Conservation (phyloP, 2,797 vertebrate species). For the Gephyroberyx darwinii region DNA sequence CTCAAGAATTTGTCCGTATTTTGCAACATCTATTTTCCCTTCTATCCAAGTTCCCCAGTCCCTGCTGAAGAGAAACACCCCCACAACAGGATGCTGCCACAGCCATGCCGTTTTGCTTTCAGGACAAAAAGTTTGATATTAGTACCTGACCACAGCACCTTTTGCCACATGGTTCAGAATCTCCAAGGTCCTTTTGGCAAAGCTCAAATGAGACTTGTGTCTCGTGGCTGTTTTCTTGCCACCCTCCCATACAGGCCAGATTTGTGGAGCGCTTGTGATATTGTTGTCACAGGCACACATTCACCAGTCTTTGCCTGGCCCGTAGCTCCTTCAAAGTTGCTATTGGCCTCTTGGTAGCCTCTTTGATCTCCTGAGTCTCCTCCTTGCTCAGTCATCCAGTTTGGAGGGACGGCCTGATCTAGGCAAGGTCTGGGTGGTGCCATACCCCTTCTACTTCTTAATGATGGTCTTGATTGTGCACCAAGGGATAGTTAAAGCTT, state of each 20-base stretch:
- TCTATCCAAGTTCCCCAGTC: neutral
- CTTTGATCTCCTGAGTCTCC: conserved; percentile 1
- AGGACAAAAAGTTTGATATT: no score
- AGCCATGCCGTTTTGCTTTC: neutral
- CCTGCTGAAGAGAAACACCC: neutral
- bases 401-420: conserved; percentile 14
- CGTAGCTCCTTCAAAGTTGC: conserved; percentile 3
- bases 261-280: neutral
- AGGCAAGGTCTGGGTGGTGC: neutral
- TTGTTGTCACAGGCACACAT: neutral
- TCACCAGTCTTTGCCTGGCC: conserved; percentile 8
- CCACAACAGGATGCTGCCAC: neutral
- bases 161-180: no score
- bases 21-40: neutral
- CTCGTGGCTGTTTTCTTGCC: conserved; percentile 5
- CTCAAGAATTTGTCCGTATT: neutral
- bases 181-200: neutral
- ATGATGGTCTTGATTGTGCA: conserved; percentile 6
- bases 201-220: neutral
- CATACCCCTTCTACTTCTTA: conserved; percentile 14
- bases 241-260: neutral
- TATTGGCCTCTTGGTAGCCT: neutral
- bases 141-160: no score
- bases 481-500: conserved; percentile 6
- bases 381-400: conserved; percentile 10